Conservation (phyloP, 1,140 invertebrate species). For the Cepaea nemoralis region DNA sequence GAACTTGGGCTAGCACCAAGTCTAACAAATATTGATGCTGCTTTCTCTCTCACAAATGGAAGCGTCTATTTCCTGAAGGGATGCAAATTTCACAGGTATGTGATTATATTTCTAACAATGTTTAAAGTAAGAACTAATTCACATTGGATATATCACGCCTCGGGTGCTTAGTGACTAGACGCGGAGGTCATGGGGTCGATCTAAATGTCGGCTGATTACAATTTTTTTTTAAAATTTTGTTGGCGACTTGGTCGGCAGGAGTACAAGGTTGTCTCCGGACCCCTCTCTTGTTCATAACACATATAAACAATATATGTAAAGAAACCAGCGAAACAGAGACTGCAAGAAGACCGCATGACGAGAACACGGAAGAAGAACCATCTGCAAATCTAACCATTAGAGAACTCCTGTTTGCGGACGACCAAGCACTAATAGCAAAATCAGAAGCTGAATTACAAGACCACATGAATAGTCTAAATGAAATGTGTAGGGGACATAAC, state of each 20-base stretch:
- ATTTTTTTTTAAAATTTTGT: background rate
- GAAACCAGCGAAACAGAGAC: no score
- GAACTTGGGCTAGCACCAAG: background rate
- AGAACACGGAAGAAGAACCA: no score
- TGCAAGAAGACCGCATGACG: no score
- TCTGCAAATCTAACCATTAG: no score
- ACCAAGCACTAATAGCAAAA: no score
- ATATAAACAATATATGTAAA: no score
- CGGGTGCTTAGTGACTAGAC: background rate
- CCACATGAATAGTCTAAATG: no score
- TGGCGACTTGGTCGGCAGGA: background rate
- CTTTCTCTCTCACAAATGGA: conserved; percentile 2
- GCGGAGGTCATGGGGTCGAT: no score
- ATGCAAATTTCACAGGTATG: conserved; percentile 6
- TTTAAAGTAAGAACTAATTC: no score
- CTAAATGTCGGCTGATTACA: background rate
- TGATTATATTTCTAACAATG: background rate
- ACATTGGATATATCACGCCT: background rate
- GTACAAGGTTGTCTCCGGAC: background rate
- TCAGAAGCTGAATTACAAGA: no score
- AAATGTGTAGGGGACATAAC: no score
- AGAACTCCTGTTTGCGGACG: no score
- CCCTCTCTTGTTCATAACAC: background rate
- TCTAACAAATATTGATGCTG: background rate
- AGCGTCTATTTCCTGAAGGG: background rate